Evolutionary conservation across 2,888 invertebrate genomes (phyloP).

Genomic region (Callinectes sapidus): DNA sequence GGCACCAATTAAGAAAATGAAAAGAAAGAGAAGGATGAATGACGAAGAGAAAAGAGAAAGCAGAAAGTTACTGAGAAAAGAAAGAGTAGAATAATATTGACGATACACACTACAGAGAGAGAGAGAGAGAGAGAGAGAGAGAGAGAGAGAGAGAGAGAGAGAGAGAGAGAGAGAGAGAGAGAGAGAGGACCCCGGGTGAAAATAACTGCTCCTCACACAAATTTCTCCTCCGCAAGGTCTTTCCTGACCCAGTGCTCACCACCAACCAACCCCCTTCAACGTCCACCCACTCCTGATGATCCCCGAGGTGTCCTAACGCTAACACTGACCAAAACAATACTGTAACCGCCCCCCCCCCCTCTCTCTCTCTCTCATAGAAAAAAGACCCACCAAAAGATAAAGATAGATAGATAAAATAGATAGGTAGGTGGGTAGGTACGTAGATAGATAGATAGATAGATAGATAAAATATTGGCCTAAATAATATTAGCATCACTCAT

Average conservation of each 20-base stretch:
- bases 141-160: slow-evolving; percentile 1
- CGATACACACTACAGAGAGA: too few relatives aligned
- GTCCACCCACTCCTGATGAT: not conserved
- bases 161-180: slow-evolving; percentile 30
- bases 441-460: not conserved
- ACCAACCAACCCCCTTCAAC: not conserved
- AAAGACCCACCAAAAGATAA: too few relatives aligned
- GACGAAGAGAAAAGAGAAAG: not conserved
- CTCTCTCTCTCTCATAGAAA: slow-evolving; percentile 13
- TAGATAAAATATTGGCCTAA: too few relatives aligned
- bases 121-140: not conserved
- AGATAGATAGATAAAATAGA: too few relatives aligned
- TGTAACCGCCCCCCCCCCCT: not conserved
- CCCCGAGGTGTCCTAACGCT: not conserved
- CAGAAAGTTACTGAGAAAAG: not conserved
- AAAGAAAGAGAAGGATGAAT: not conserved
- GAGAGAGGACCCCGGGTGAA: not conserved
- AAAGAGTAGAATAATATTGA: too few relatives aligned
- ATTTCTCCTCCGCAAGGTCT: slow-evolving; percentile 16
- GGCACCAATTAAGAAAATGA: not conserved
- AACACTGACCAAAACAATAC: too few relatives aligned
- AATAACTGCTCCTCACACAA: slow-evolving; percentile 10
- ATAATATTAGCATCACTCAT: too few relatives aligned
- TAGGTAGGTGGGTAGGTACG: too few relatives aligned
- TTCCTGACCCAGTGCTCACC: not conserved